Conservation (phyloP, 1,140 invertebrate genomes). For the Agrilus planipennis region DNA sequence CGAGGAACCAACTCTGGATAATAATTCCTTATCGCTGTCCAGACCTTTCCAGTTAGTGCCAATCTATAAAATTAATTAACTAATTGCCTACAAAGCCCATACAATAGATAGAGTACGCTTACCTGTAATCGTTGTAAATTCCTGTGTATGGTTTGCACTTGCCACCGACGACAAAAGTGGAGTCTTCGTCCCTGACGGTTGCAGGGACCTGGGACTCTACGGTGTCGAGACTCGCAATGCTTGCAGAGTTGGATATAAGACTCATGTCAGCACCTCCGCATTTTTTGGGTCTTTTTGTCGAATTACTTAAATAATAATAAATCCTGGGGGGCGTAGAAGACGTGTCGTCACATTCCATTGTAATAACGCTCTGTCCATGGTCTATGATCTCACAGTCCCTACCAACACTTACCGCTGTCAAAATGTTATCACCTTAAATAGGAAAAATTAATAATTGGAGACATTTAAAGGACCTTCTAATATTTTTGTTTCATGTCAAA, state of each 20-base stretch:
- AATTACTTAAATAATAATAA: conserved; percentile 29
- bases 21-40: conserved; percentile 58
- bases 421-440: conserved; percentile 68
- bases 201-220: conserved; percentile 34
- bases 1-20: conserved; percentile 62
- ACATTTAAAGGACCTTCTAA: not conserved
- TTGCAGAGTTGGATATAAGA: conserved; percentile 36
- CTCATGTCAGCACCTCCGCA: conserved; percentile 14
- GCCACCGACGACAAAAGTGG: conserved; percentile 3
- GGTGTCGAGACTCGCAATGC: conserved; percentile 47
- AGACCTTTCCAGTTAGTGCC: conserved; percentile 69
- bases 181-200: conserved; percentile 10
- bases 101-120: too few relatives aligned
- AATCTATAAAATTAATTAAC: too few relatives aligned
- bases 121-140: conserved; percentile 20
- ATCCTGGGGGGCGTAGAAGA: conserved; percentile 19
- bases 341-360: conserved; percentile 21
- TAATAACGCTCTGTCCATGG: conserved; percentile 57
- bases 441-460: conserved; percentile 6
- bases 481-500: not conserved
- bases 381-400: conserved; percentile 88
- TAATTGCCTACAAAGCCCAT: too few relatives aligned
- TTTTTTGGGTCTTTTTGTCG: conserved; percentile 17
- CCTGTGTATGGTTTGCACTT: conserved; percentile 6
- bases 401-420: conserved; percentile 95